Percentiles rank a stretch among this genome's conserved stretches.
phyloP scores from a whole-genome alignment of 1,140 invertebrate genomes.

The Bradysia coprophila region DNA sequence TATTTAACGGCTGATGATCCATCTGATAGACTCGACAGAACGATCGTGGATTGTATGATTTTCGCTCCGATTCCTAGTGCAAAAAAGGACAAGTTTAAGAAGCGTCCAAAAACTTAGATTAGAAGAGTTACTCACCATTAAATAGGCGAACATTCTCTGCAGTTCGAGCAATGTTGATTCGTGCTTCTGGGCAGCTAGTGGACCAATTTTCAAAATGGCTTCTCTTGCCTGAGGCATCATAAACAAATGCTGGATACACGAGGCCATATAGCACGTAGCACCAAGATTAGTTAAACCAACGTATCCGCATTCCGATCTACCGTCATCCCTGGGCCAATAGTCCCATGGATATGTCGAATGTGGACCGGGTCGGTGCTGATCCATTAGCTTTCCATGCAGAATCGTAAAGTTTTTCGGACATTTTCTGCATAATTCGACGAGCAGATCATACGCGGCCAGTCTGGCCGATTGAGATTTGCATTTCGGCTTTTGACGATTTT shows the following conservation, averaged over 20 bases:
- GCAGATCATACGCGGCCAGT: slow-evolving; percentile 73
- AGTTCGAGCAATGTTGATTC: slow-evolving; percentile 66
- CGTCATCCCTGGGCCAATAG: slow-evolving; percentile 92
- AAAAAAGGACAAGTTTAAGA: slow-evolving; percentile 5
- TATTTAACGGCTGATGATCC: slow-evolving; percentile 90
- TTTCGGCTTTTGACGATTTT: slow-evolving; percentile 69
- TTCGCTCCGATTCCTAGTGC: slow-evolving; percentile 71
- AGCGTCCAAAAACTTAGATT: slow-evolving; percentile 3
- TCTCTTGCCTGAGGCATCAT: slow-evolving; percentile 87
- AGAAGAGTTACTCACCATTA: slow-evolving; percentile 38
- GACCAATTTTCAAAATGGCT: slow-evolving; percentile 46
- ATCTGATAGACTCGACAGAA: slow-evolving; percentile 95
- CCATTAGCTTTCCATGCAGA: slow-evolving; percentile 61
- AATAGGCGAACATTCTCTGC: slow-evolving; percentile 89
- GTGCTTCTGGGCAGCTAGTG: slow-evolving; percentile 49
- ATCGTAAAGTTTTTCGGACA: slow-evolving; percentile 71
- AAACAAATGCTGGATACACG: slow-evolving; percentile 89
- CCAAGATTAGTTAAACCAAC: slow-evolving; percentile 87
- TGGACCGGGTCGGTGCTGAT: slow-evolving; percentile 69
- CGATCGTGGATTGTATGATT: slow-evolving; percentile 85
- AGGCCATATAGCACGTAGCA: slow-evolving; percentile 93
- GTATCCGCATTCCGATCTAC: slow-evolving; percentile 81
- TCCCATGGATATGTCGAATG: slow-evolving; percentile 85
- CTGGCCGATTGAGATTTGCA: slow-evolving; percentile 79
- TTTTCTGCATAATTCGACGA: slow-evolving; percentile 72